Base-by-base conservation (phyloP, 2,797 vertebrate species). In the Scolopax bukidnonensis region DNA sequence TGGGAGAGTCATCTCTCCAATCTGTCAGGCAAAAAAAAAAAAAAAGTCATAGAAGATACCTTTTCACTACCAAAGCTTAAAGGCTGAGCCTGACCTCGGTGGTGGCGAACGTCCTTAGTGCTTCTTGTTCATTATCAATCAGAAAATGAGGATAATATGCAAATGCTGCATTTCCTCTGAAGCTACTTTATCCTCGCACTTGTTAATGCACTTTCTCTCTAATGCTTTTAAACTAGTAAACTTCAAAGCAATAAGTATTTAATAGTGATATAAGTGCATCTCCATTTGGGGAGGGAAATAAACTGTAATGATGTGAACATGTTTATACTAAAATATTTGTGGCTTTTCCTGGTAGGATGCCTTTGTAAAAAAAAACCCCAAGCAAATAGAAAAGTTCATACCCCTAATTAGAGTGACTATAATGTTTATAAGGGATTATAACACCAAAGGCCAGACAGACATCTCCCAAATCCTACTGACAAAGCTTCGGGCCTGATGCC, bases 311-410 rank as follows among this genome's bases (percentile, higher is more conserved):
- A 63, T 45, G 33, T 41, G 36, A 79, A 64, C 17, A 56, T 82
- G 70, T 91, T 91, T 91, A 56, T 27, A 70, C 13, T 17, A 51
- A 82, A 93, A 87, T 96, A 77, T 75, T 80, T 86, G 90, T 78
- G 87, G 87, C 24, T 95, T 94, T 80, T 93, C 61, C 65, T 91
- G 65, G 69, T 64, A 81, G 33, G 67, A 91, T 75, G 65, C 53
- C 69, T 90, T 73, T 47, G 45, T 3, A 0, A 74, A 89, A 78
- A 82, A 59, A 73, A 85, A 16, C 3, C 28, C 40, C 40, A 84
- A 67, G 60, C 71, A 87, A 89, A 81, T 65, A 84, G 80, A 25
- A 36, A 80, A 93, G 84, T 77, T 94, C 79, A 83, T 36, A 78
- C 24, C 59, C 61, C 28, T 78, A 60, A 68, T 84, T 77, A 86